Evolutionary conservation across 2,797 vertebrate species (phyloP), one percentile per base, ranked within the genome.

Genomic region (Chaetophractus vellerosus): DNA sequence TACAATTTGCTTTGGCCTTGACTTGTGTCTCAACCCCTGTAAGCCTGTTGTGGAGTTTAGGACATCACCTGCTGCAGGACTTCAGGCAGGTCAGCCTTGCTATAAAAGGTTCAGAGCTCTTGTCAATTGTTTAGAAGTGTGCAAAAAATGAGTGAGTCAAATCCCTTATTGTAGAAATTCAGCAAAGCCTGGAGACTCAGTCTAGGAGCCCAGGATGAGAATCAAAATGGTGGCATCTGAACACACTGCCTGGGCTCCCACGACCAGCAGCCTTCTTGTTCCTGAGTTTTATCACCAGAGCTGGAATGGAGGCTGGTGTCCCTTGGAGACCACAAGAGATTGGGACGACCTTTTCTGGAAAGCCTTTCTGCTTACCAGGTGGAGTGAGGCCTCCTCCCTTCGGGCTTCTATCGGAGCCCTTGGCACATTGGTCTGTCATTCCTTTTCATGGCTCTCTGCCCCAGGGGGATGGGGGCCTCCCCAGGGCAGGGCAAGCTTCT

Each of bases 61-160:
- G 88, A 61, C 14, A 61, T 21, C 69, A 21, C 0, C n/a, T 61
- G 71, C 28, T 59, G 4, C 31, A 50, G 66, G 75, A 66, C 45
- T 45, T 82, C 50, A 48, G 45, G 61, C 33, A 88, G 74, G 33
- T 48, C 45, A 24, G 63, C 52, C 63, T 78, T 36, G 61, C 55
- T 41, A 33, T 64, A 21, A 79, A 48, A 76, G 41, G 24, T 57
- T 55, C 69, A 45, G 66, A 86, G 48, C 23, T 68, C 87, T 94
- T 89, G 41, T 94, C 80, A 23, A 84, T 79, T 75, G 63, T 81
- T 74, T 75, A 68, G 31, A 79, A 86, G 69, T 50, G 21, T n/a
- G 55, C 81, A 23, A 52, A 61, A 64, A 59, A 28, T 66, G 55
- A 69, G 12, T 31, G 24, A 82, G 31, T 24, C 55, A 57, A 38